Base-by-base conservation (phyloP, 2,797 vertebrate genomes). In the Notamacropus eugenii region DNA sequence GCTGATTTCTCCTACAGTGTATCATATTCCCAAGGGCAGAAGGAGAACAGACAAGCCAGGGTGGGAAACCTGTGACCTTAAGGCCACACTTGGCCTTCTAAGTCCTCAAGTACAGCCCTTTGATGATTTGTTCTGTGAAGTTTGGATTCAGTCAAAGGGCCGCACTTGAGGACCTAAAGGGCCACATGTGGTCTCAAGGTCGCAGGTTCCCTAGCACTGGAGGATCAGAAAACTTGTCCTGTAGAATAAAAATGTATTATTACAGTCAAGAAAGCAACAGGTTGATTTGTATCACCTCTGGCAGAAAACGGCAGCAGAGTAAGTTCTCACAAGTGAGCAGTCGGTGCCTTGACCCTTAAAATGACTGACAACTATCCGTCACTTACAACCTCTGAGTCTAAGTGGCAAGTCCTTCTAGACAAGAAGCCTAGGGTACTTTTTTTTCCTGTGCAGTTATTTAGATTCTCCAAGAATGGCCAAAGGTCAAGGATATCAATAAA, bases 201-300 rank as follows among this genome's bases (percentile, higher is more conserved):
- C 1, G 19, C 16, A 55, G 55, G 55, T 55, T 55, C 55, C 55
- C 55, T 16, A 55, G 19, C 0, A 2, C 55, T 55, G 55, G n/a
- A 94, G 52, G 46, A 93, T 67, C 82, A 55, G 95, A 95, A 97
- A 97, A 95, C n/a, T 29, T 93, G 19, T 95, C 96, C 74, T 58
- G 55, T 93, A 95, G 55, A 93, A 96, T 56, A 54, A 11, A 16
- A 56, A 62, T 46, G 14, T 52, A 56, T 93, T 91, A 94, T 94
- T 96, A 96, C 87, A 95, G 92, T 97, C 16, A 67, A 93, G 94
- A 98, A 96, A 91, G 59, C 91, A 94, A 97, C 93, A 93, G 55
- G 31, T 74, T 93, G 96, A 97, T 96, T 96, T 94, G 92, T 93
- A 96, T 95, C 0, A 0, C 9, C 57, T 93, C 96, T 96, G 96